Evolutionary conservation across 2,888 invertebrate species (phyloP).

Genomic region (Octonoba sinensis): DNA sequence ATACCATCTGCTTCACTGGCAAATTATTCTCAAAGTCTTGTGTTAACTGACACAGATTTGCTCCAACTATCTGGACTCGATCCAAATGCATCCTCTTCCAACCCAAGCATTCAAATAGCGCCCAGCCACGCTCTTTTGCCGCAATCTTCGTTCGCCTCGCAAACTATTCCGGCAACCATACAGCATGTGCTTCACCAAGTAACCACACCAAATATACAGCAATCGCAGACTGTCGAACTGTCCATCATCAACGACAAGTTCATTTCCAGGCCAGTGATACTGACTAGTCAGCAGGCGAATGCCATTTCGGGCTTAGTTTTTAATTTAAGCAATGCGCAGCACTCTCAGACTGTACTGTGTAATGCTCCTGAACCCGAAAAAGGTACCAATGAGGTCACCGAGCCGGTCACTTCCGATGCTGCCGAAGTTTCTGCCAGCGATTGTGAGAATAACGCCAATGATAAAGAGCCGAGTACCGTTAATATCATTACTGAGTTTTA

Average conservation of each 20-base stretch:
- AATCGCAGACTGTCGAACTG: constrained; percentile 53
- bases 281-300: constrained; percentile 49
- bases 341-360: constrained; percentile 35
- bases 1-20: constrained; percentile 55
- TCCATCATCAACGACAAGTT: constrained; percentile 61
- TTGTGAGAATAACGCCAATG: constrained; percentile 27
- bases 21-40: constrained; percentile 52
- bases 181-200: constrained; percentile 48
- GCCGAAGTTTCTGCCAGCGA: constrained; percentile 13
- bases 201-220: constrained; percentile 19
- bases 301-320: constrained; percentile 50
- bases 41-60: constrained; percentile 66
- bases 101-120: constrained; percentile 36
- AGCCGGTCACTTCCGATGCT: constrained; percentile 2
- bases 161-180: constrained; percentile 25
- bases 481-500: constrained; percentile 64
- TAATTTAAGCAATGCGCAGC: constrained; percentile 44
- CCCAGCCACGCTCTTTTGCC: constrained; percentile 33
- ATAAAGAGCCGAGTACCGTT: constrained; percentile 48
- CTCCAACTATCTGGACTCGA: constrained; percentile 64
- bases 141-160: constrained; percentile 18
- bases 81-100: constrained; percentile 37
- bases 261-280: constrained; percentile 60
- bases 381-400: background rate
- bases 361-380: constrained; percentile 11